Evolutionary conservation across 30 jellyfish, hydroid and myxozoan species (phyloP).

Genomic region (Aurelia aurita complex sp. Pacific): DNA sequence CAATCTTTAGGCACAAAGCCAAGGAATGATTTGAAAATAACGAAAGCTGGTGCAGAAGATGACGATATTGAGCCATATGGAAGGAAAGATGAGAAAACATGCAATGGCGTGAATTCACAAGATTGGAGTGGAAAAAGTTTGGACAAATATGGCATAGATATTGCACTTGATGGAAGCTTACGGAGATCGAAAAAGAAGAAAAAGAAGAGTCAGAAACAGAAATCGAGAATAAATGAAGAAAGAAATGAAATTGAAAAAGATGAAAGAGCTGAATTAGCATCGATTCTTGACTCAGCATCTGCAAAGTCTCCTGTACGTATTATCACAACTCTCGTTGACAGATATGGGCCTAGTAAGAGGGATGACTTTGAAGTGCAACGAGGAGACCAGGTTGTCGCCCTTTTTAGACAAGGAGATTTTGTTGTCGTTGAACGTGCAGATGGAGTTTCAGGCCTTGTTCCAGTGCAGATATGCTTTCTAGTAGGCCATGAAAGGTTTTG

Average conservation of each 20-base stretch:
- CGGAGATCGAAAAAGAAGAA: slow-evolving; percentile 43
- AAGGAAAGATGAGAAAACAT: not conserved
- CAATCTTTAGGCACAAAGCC: slow-evolving; percentile 26
- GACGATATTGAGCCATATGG: slow-evolving; percentile 43
- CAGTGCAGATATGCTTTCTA: slow-evolving; percentile 41
- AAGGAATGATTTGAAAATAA: slow-evolving; percentile 8
- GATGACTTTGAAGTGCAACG: slow-evolving; percentile 21
- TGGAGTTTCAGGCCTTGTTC: slow-evolving; percentile 55
- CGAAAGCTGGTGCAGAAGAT: slow-evolving; percentile 46
- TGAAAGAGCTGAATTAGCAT: slow-evolving; percentile 50
- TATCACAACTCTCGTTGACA: slow-evolving; percentile 29
- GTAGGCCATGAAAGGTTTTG: slow-evolving; percentile 1
- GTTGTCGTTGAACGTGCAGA: slow-evolving; percentile 32
- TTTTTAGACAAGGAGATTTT: slow-evolving; percentile 26
- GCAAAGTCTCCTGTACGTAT: slow-evolving; percentile 39
- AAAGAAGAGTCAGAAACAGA: slow-evolving; percentile 29
- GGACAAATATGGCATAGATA: slow-evolving; percentile 33
- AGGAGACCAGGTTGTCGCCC: slow-evolving; percentile 58
- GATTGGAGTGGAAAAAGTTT: not conserved
- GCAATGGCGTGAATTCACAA: not conserved
- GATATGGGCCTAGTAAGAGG: slow-evolving; percentile 16
- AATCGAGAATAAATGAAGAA: not conserved
- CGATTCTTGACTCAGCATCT: slow-evolving; percentile 48
- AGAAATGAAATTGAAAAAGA: not conserved
- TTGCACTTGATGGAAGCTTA: slow-evolving; percentile 27